These are phyloP conservation scores for Coranthus polyacanthus DNA, from an alignment of 2,797 vertebrate species.

Conservation along the genomic window DNA sequence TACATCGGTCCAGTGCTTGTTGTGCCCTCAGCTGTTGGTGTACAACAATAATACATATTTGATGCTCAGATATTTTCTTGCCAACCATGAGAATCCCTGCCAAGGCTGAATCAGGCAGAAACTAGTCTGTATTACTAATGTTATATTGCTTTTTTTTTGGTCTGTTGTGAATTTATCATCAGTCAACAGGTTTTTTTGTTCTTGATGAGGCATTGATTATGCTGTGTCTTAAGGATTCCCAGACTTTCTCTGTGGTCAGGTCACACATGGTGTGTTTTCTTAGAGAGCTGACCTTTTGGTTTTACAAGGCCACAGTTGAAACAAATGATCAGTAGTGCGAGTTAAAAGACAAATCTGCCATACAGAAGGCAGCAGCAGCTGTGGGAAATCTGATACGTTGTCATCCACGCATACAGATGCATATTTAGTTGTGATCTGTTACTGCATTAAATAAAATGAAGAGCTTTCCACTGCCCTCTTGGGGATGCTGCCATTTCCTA, in stretches of 20 bases:
- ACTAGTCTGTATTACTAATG: constrained; percentile 18
- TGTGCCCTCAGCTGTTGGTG: constrained; percentile 48
- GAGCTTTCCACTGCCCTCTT: background rate
- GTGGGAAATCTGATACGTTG: background rate
- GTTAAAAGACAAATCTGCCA: background rate
- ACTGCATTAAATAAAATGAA: background rate
- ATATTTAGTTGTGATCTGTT: constrained; percentile 5
- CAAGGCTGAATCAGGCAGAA: constrained; percentile 50
- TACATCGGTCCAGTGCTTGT: constrained; percentile 26
- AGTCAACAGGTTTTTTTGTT: constrained; percentile 24
- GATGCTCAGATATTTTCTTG: constrained; percentile 44
- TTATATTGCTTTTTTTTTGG: constrained; percentile 40
- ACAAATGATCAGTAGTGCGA: too few species aligned
- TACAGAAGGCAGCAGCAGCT: background rate
- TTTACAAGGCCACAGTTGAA: too few species aligned
- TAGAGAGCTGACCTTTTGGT: too few species aligned
- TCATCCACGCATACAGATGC: background rate
- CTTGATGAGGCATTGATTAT: constrained; percentile 4
- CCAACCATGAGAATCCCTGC: constrained; percentile 42
- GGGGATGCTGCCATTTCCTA: background rate
- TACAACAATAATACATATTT: constrained; percentile 43
- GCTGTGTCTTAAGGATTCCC: background rate
- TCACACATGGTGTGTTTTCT: too few species aligned
- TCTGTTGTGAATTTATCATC: constrained; percentile 26
- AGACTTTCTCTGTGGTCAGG: constrained; percentile 13